phyloP scores from a whole-genome alignment of 2,888 invertebrate genomes.

The Encarsia formosa region DNA sequence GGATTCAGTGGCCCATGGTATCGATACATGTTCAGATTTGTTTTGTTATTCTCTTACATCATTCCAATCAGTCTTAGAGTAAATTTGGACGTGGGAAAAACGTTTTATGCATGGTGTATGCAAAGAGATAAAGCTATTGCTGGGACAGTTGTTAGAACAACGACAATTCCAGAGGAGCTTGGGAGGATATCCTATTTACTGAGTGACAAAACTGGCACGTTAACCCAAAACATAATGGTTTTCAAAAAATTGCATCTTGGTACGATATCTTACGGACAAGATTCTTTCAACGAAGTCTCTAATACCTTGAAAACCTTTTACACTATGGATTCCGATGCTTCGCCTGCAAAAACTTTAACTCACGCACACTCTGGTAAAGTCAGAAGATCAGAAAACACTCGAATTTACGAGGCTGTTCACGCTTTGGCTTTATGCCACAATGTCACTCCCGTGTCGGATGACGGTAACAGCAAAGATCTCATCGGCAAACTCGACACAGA shows the following conservation, averaged over 20 bases:
- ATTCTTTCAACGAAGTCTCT: slow-evolving; percentile 76
- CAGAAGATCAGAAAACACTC: slow-evolving; percentile 65
- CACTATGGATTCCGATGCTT: slow-evolving; percentile 33
- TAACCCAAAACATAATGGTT: slow-evolving; percentile 99
- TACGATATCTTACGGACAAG: slow-evolving; percentile 83
- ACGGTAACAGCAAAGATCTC: slow-evolving; percentile 28
- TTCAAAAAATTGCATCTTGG: slow-evolving; percentile 94
- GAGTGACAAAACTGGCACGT: slow-evolving; percentile 96
- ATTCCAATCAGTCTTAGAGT: slow-evolving; percentile 97
- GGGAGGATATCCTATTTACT: slow-evolving; percentile 95
- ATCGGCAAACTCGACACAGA: slow-evolving; percentile 40
- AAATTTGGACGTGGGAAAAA: slow-evolving; percentile 98
- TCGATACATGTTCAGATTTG: slow-evolving; percentile 91
- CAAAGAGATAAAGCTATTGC: slow-evolving; percentile 89
- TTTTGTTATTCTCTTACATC: slow-evolving; percentile 96
- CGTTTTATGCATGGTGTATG: slow-evolving; percentile 95
- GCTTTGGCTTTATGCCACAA: slow-evolving; percentile 97
- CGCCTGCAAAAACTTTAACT: slow-evolving; percentile 32
- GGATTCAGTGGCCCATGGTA: slow-evolving; percentile 97
- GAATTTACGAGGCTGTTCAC: slow-evolving; percentile 85
- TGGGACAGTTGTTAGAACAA: slow-evolving; percentile 93
- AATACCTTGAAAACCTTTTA: slow-evolving; percentile 42
- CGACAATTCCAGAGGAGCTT: slow-evolving; percentile 97
- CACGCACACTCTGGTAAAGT: slow-evolving; percentile 51
- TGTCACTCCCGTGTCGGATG: slow-evolving; percentile 93